phyloP scores from a whole-genome alignment of 2,113 vertebrate genomes.

The Balaeniceps rex region DNA sequence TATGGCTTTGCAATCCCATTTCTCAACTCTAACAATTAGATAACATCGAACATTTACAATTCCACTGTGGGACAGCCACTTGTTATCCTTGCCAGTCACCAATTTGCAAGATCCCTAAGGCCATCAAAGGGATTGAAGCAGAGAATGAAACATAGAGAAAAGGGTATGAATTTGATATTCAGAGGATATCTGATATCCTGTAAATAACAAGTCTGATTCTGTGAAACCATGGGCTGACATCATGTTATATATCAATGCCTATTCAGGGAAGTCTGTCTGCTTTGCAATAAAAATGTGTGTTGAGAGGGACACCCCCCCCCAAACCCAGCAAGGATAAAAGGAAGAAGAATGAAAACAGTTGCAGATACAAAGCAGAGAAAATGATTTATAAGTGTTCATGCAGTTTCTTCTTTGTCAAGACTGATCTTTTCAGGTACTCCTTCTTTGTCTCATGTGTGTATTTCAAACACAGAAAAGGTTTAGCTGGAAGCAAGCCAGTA shows the following conservation, averaged over 20 bases:
- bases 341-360: constrained; percentile 27
- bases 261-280: constrained; percentile 1
- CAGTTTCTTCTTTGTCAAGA: constrained; percentile 46
- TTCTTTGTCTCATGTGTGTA: constrained; percentile 41
- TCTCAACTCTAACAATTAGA: background rate
- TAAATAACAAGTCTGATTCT: constrained; percentile 36
- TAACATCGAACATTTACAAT: background rate
- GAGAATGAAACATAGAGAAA: background rate
- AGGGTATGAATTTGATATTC: background rate
- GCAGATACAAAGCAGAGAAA: constrained; percentile 34
- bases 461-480: constrained; percentile 45
- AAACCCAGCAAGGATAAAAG: constrained; percentile 25
- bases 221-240: constrained; percentile 3
- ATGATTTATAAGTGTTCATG: constrained; percentile 25
- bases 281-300: constrained; percentile 26
- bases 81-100: background rate
- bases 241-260: constrained; percentile 25
- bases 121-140: background rate
- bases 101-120: background rate
- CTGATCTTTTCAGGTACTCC: constrained; percentile 37
- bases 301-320: background rate
- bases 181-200: constrained; percentile 3
- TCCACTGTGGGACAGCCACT: background rate
- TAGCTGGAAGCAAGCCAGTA: constrained; percentile 62
- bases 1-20: background rate